phyloP scores from a whole-genome alignment of 2,797 vertebrate genomes.

The Varecia variegata region DNA sequence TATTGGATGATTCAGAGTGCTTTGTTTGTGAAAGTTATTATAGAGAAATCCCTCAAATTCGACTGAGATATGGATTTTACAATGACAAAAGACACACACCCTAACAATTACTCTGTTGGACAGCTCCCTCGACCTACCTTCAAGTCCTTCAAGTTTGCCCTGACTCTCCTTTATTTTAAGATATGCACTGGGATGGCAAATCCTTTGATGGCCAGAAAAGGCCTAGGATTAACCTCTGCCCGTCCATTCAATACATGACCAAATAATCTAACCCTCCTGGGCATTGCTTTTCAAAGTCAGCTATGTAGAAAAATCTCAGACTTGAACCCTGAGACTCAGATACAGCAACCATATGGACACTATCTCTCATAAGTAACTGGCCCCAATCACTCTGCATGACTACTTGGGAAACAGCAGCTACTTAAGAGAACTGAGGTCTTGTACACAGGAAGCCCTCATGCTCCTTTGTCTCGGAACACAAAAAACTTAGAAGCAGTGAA shows the following conservation, averaged over 20 bases:
- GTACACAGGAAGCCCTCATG: background rate
- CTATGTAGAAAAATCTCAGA: background rate
- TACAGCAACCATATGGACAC: background rate
- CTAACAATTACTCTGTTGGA: slow-evolving; percentile 57
- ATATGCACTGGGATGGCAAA: background rate
- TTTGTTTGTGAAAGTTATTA: slow-evolving; percentile 53
- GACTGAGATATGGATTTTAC: slow-evolving; percentile 24
- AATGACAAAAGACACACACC: slow-evolving; percentile 41
- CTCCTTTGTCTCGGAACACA: slow-evolving; percentile 68
- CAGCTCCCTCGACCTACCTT: slow-evolving; percentile 50
- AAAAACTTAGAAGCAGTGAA: slow-evolving; percentile 48
- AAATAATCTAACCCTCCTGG: slow-evolving; percentile 26
- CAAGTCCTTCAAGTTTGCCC: background rate
- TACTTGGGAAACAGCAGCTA: slow-evolving; percentile 19
- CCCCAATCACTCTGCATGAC: background rate
- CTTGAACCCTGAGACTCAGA: slow-evolving; percentile 23
- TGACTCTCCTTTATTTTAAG: slow-evolving; percentile 40
- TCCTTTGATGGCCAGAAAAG: slow-evolving; percentile 18
- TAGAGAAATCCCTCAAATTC: background rate
- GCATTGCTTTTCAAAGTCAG: slow-evolving; percentile 41
- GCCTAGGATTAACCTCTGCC: background rate
- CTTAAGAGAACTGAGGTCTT: background rate
- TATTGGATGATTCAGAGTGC: background rate
- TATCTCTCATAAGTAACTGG: background rate
- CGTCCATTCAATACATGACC: background rate